These are phyloP conservation scores for Mastomys natalensis DNA, from an alignment of 2,113 vertebrate species.

Conservation along the genomic window DNA sequence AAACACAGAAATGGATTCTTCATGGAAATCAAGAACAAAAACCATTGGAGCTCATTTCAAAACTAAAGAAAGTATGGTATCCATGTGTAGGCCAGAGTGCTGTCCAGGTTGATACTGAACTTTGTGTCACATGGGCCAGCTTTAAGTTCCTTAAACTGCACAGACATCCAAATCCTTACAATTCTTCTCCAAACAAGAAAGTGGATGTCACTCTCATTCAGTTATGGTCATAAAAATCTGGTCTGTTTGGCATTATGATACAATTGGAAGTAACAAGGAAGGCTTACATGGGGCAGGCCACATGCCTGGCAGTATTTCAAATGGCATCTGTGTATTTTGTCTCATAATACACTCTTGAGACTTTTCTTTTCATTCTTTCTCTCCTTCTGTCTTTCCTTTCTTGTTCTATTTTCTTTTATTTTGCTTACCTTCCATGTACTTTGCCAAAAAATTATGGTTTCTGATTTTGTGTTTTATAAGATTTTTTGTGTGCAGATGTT, in stretches of 20 bases:
- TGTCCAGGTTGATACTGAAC: conserved; percentile 65
- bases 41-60: neutral
- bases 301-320: neutral
- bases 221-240: conserved; percentile 55
- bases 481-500: neutral
- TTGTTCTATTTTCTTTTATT: neutral
- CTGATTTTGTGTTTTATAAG: neutral
- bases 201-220: neutral
- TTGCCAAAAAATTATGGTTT: neutral
- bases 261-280: conserved; percentile 64
- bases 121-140: conserved; percentile 63
- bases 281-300: neutral
- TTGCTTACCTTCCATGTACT: neutral
- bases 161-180: neutral
- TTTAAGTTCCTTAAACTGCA: neutral
- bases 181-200: conserved; percentile 43
- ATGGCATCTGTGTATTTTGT: neutral
- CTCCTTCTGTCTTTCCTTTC: neutral
- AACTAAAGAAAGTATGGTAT: conserved; percentile 84
- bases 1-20: conserved; percentile 42
- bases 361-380: neutral
- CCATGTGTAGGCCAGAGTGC: conserved; percentile 65
- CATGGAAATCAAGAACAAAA: conserved; percentile 49
- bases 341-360: neutral
- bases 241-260: conserved; percentile 88